Conservation (phyloP, 1,140 invertebrate species). For the Zophobas atratus region DNA sequence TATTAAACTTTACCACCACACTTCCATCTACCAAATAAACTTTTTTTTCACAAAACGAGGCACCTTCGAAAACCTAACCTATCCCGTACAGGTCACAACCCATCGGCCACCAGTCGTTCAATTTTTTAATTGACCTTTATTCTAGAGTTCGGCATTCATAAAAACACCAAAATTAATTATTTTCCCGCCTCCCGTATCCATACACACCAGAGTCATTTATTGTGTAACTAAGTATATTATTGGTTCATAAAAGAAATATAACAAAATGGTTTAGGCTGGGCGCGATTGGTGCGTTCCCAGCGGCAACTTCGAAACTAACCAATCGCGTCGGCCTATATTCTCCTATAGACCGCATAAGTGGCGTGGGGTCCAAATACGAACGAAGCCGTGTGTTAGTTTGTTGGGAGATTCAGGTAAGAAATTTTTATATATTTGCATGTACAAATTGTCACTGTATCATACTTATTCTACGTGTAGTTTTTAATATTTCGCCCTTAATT, state of each 20-base stretch:
- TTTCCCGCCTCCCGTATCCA: conserved; percentile 35
- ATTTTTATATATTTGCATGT: conserved; percentile 70
- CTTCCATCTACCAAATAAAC: too few species aligned
- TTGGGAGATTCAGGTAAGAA: conserved; percentile 74
- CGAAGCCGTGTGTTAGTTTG: conserved; percentile 74
- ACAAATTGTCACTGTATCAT: conserved; percentile 70
- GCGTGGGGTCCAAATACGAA: conserved; percentile 74
- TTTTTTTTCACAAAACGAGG: too few species aligned
- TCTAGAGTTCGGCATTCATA: background rate
- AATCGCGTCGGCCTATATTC: conserved; percentile 70
- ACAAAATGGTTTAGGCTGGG: conserved; percentile 69
- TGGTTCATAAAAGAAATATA: conserved; percentile 69
- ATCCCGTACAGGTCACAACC: too few species aligned
- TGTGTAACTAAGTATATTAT: conserved; percentile 60
- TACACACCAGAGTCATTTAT: conserved; percentile 37
- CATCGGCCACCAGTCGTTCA: too few species aligned
- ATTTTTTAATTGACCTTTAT: too few species aligned
- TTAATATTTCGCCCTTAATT: conserved; percentile 56
- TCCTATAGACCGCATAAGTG: conserved; percentile 73
- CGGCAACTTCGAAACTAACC: conserved; percentile 75
- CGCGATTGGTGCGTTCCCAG: conserved; percentile 74
- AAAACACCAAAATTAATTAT: conserved; percentile 4
- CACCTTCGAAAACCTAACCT: too few species aligned
- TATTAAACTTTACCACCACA: too few species aligned
- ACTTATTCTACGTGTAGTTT: conserved; percentile 58